Evolutionary conservation across 2,113 vertebrate genomes (phyloP).

Genomic region (Phycodurus eques): DNA sequence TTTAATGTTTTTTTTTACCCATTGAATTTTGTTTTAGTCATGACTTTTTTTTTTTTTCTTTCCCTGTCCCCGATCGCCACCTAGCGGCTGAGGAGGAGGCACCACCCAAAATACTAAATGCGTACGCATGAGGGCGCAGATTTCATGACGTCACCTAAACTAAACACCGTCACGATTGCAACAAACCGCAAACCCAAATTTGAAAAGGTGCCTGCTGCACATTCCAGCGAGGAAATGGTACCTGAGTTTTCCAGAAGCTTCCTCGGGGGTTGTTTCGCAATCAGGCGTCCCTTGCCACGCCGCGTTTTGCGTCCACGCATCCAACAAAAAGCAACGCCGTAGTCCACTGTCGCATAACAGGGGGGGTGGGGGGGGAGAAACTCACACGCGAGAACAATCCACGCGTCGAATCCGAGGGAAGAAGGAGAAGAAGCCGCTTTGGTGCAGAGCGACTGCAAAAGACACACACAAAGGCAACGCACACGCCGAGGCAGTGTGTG

Average conservation of each 20-base stretch:
- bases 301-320: not conserved
- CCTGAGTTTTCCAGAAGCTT: not conserved
- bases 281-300: not conserved
- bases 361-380: no score
- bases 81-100: not conserved
- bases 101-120: not conserved
- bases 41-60: not conserved
- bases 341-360: not conserved
- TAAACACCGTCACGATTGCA: not conserved
- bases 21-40: not conserved
- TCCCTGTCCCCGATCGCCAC: not conserved
- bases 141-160: slow-evolving; percentile 19
- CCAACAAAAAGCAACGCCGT: not conserved
- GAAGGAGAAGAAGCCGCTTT: not conserved
- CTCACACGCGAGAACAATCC: not conserved
- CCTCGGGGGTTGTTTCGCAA: not conserved
- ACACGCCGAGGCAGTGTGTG: not conserved
- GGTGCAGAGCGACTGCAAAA: not conserved
- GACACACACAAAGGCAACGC: no score
- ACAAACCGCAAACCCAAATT: not conserved
- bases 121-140: slow-evolving; percentile 19
- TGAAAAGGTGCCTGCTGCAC: not conserved
- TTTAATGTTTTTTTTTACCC: not conserved
- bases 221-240: not conserved
- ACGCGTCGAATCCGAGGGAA: not conserved